Base-by-base conservation (phyloP, 2,888 invertebrate genomes). In the Apoda limacodes region DNA sequence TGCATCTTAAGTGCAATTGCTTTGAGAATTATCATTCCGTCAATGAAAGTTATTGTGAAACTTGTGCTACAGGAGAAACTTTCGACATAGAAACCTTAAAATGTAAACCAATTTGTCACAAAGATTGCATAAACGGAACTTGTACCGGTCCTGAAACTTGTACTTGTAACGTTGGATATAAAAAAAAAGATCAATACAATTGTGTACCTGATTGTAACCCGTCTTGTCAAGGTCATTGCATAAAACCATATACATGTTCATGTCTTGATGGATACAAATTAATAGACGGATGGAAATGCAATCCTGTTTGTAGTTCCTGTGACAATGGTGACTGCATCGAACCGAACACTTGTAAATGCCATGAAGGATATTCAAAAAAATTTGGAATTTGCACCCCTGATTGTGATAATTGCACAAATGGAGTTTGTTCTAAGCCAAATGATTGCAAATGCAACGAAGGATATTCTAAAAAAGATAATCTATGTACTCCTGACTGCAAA, bases 1-100 rank as follows among this genome's bases (percentile, higher is more conserved):
- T 55, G 0, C 45, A 47, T 9, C 55, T 69, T 30, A 40, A 41
- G 4, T 75, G 76, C 40, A 46, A 46, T 5, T 70, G 68, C 37
- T 11, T 44, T 4, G 13, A 33, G 0, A 60, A 55, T 2, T 64
- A 57, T n/a, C n/a, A n/a, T n/a, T n/a, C n/a, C n/a, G 20, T 22
- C 13, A 43, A 35, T 30, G 9, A 14, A 4, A 37, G 31, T 2
- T 32, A 35, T 9, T 48, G 46, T 19, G 30, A 22, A 5, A 22
- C 23, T 7, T 41, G 41, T 25, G 25, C 31, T 15, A 1, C 11
- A 13, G 30, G 30, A 3, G 32, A 35, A 11, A 23, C 13, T 15
- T 13, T 20, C 5, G 25, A 34, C 14, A 5, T 12, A 4, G 11
- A n/a, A 17, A 20, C 31, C n/a, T 37, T 32, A 10, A 22, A 25